Percentiles rank a stretch among this genome's conserved stretches.
Evolutionary conservation across 2,888 invertebrate genomes (phyloP).

Genomic region (Lordiphosa andalusiaca): DNA sequence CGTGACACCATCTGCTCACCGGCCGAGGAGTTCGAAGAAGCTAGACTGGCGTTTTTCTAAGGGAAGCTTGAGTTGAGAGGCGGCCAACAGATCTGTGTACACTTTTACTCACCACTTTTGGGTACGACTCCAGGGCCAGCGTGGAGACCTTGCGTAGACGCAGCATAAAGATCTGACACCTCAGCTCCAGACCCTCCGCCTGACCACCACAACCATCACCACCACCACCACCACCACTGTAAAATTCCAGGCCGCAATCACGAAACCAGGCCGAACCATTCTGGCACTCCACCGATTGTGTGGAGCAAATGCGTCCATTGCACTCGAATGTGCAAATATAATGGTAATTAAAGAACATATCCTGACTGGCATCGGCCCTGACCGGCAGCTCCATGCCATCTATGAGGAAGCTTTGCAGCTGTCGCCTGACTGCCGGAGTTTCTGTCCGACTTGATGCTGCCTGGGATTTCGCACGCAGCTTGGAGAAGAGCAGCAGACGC

Average conservation of each 20-base stretch:
- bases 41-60: slow-evolving; percentile 45
- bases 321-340: slow-evolving; percentile 78
- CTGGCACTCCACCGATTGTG: slow-evolving; percentile 76
- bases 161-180: slow-evolving; percentile 81
- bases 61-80: background rate
- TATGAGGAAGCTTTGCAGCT: slow-evolving; percentile 57
- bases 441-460: slow-evolving; percentile 1
- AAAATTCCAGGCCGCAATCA: slow-evolving; percentile 78
- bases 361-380: slow-evolving; percentile 66
- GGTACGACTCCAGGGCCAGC: slow-evolving; percentile 53
- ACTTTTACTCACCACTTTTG: slow-evolving; percentile 44
- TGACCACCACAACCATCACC: slow-evolving; percentile 17
- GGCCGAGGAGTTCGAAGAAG: slow-evolving; percentile 23
- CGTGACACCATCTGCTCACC: slow-evolving; percentile 74
- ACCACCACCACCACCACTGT: slow-evolving; percentile 16
- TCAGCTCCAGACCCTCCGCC: slow-evolving; percentile 74
- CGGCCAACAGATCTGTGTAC: background rate
- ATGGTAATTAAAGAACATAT: slow-evolving; percentile 79
- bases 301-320: slow-evolving; percentile 76
- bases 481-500: slow-evolving; percentile 80
- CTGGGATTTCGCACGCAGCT: slow-evolving; percentile 40
- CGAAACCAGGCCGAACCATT: slow-evolving; percentile 73
- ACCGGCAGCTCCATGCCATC: slow-evolving; percentile 75
- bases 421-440: slow-evolving; percentile 12
- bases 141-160: slow-evolving; percentile 79